Base-by-base conservation (phyloP, 1,140 invertebrate species). In the Mercenaria mercenaria region DNA sequence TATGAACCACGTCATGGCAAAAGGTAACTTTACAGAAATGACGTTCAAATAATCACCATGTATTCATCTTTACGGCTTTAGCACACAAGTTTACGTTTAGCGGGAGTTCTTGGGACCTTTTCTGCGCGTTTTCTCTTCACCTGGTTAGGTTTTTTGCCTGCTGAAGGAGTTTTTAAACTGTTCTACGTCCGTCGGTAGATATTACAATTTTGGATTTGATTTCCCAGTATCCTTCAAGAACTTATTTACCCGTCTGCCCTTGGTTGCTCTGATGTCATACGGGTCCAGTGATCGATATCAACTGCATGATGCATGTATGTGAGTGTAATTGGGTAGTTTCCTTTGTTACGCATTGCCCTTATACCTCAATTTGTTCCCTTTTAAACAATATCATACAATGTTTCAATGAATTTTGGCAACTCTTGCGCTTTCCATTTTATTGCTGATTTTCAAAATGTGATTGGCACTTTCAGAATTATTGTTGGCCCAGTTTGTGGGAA, bases 401-500 rank as follows among this genome's bases (percentile, higher is more conserved):
- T 39, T 34, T 76, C 39, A 34, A 76, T 37, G 77, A 80, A 80
- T 37, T 52, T 50, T 52, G 47, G 77, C 18, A 80, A 4, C 11
- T 76, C 34, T 3, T 41, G 32, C 29, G 37, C 13, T 37, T 80
- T 80, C 43, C 76, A 80, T 39, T 50, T 1, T 26, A 29, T 50
- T 29, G 41, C 76, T 32, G 76, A 80, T n/a, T 56, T 50, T 80
- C 10, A 80, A 13, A n/a, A 80, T 39, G 43, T 50, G 41, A 32
- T 80, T 50, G 13, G 43, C 76, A 39, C 76, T 80, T 37, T 80
- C 76, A 10, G 8, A 15, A 29, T 79, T 79, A 32, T 79, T 52
- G 1, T 47, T 79, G 0, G 76, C 50, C 76, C 41, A 50, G 76
- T 79, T 37, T 11, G 20, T 37, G 29, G n/a, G 29, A 79, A 34